Base-by-base conservation (phyloP, 1,140 invertebrate genomes). In the Drosophila nikananu region DNA sequence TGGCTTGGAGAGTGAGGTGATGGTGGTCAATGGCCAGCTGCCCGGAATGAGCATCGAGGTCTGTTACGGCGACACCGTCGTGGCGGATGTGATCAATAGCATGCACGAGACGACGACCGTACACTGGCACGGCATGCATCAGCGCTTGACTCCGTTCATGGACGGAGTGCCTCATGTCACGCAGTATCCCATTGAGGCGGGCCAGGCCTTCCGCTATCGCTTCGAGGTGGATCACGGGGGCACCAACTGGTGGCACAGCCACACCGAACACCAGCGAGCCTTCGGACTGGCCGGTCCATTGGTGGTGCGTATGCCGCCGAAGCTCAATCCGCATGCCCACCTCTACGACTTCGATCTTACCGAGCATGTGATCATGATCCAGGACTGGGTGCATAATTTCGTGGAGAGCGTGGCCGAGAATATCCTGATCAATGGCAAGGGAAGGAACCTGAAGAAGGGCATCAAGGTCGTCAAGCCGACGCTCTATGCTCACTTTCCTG, bases 151-250 rank as follows among this genome's bases (percentile, higher is more conserved):
- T 0, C 94, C 94, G 0, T 94, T 94, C 78, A 95, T 95, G 95
- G 95, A 96, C 81, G 95, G 95, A 0, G 95, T 97, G 15, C 95
- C 96, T 0, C 95, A 95, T 92, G 93, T 97, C 6, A 96, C 95
- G 0, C 96, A 97, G 77, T 96, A 95, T 80, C 95, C 95, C 1
- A 95, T 96, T 17, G 86, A 84, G 21, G 94, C 95, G 0, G 93
- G 93, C 0, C 94, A 94, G 51, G 93, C 93, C 3, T 96, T 95
- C 66, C 93, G 94, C 8, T 95, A 96, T 80, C 83, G 80, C 19
- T 94, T 93, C 64, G 90, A 91, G 54, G 95, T 95, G 8, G 93
- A 94, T 35, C 93, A 92, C 30, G 21, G 95, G 4, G 90, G 89
- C 55, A 92, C 91, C 37, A 90, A 92, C 17, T 92, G 91, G 91